These are phyloP conservation scores for Chironomus riparius DNA, from an alignment of 2,888 invertebrate species.

Conservation along the genomic window DNA sequence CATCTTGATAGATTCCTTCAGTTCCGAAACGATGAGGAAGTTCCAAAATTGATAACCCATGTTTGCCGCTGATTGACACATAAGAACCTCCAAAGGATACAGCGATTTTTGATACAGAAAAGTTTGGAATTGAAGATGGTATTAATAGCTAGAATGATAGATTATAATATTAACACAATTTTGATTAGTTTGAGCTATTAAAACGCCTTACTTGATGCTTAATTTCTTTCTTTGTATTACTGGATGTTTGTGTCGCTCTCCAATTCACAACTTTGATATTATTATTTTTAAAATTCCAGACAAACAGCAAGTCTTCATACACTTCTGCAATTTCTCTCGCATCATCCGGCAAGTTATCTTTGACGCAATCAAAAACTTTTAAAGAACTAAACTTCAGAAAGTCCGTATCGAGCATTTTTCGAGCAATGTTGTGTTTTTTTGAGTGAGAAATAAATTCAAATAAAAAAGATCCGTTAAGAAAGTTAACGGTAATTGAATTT, in stretches of 20 bases:
- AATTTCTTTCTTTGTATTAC: slow-evolving; percentile 38
- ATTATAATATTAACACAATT: background rate
- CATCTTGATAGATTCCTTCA: slow-evolving; percentile 53
- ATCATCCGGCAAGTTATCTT: slow-evolving; percentile 45
- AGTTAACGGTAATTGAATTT: background rate
- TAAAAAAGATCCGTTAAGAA: no score
- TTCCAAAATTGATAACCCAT: slow-evolving; percentile 57
- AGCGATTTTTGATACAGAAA: slow-evolving; percentile 54
- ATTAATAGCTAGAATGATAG: slow-evolving; percentile 48
- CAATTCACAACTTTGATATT: slow-evolving; percentile 50
- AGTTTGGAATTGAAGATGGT: slow-evolving; percentile 54
- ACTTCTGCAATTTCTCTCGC: slow-evolving; percentile 51
- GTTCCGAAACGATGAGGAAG: slow-evolving; percentile 60
- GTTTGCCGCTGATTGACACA: slow-evolving; percentile 53
- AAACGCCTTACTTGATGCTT: slow-evolving; percentile 43
- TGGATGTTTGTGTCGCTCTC: slow-evolving; percentile 38
- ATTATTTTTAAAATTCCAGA: slow-evolving; percentile 51
- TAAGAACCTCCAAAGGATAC: slow-evolving; percentile 55
- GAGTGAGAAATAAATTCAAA: no score
- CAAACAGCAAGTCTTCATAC: slow-evolving; percentile 52
- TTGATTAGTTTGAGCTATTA: background rate
- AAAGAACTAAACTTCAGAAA: slow-evolving; percentile 48
- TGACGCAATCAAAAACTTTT: slow-evolving; percentile 48
- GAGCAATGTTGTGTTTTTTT: slow-evolving; percentile 33
- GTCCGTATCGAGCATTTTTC: slow-evolving; percentile 44